A percentile compares a stretch with the other conserved stretches of the same genome.
phyloP scores from a whole-genome alignment of 2,888 invertebrate species.

The Drosophila paucipuncta region DNA sequence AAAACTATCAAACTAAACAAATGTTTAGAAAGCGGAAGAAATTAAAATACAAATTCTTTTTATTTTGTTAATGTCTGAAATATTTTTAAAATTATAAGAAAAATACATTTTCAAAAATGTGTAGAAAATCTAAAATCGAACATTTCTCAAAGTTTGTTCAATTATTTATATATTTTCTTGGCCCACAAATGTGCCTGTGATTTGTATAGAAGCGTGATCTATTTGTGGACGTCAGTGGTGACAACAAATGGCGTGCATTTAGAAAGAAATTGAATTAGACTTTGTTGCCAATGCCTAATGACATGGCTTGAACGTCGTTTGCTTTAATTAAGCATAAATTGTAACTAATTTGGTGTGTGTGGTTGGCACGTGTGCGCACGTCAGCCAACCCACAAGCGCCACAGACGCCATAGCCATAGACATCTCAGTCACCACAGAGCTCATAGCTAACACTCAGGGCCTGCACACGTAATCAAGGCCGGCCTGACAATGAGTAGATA shows the following conservation, averaged over 20 bases:
- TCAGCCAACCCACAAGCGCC: neutral
- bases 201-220: constrained; percentile 14
- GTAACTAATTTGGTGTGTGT: constrained; percentile 51
- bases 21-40: neutral
- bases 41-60: neutral
- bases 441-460: neutral
- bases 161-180: neutral
- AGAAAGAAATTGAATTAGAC: constrained; percentile 34
- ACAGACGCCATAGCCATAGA: neutral
- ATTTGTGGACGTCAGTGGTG: constrained; percentile 13
- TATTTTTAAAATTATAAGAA: neutral
- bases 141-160: neutral
- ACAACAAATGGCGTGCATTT: constrained; percentile 34
- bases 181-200: neutral
- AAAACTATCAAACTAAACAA: neutral
- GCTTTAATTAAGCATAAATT: constrained; percentile 59
- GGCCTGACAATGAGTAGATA: constrained; percentile 17
- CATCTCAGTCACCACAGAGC: neutral
- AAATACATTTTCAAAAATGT: neutral
- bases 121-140: neutral
- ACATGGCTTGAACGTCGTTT: constrained; percentile 21
- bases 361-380: constrained; percentile 58
- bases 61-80: neutral
- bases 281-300: constrained; percentile 28
- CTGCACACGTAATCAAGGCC: constrained; percentile 13